Percentiles rank a stretch among this genome's conserved stretches.
Evolutionary conservation across 2,888 invertebrate genomes (phyloP).

Genomic region (Athrips mouffetella): DNA sequence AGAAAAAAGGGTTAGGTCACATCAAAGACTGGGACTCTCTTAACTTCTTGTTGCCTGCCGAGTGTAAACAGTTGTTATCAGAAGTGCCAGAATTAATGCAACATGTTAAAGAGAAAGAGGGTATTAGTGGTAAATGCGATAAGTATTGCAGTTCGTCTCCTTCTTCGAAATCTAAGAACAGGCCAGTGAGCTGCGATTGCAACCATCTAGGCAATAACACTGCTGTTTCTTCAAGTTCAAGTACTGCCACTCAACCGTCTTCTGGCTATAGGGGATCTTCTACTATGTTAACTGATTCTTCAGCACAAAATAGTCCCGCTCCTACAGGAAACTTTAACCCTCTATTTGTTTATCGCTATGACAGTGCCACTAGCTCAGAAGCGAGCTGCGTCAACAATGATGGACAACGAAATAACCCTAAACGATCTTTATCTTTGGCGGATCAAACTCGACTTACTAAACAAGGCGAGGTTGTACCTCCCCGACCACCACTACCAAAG

Average conservation of each 20-base stretch:
- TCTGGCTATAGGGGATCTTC: conserved; percentile 93
- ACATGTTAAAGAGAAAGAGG: conserved; percentile 78
- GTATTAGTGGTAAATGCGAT: conserved; percentile 46
- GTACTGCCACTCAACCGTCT: conserved; percentile 88
- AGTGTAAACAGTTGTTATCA: conserved; percentile 87
- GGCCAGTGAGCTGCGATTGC: conserved; percentile 80
- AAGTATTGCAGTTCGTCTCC: conserved; percentile 67
- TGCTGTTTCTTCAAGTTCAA: conserved; percentile 82
- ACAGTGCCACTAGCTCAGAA: conserved; percentile 85
- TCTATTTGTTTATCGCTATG: conserved; percentile 89
- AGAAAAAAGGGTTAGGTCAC: conserved; percentile 88
- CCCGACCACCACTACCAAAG: conserved; percentile 84
- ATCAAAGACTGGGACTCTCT: conserved; percentile 96
- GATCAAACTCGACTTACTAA: conserved; percentile 67
- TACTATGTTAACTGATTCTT: conserved; percentile 87
- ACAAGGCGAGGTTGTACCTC: conserved; percentile 79
- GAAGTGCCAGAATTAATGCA: conserved; percentile 88
- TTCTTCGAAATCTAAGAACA: conserved; percentile 72
- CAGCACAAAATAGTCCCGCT: conserved; percentile 83
- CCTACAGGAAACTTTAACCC: conserved; percentile 81
- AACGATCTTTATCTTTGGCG: conserved; percentile 82
- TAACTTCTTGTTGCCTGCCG: conserved; percentile 90
- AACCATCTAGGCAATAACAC: conserved; percentile 75
- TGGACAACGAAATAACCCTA: conserved; percentile 73
- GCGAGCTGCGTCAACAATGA: conserved; percentile 82